These are phyloP conservation scores for Zaprionus lineosus DNA, from an alignment of 2,888 invertebrate genomes.

Conservation along the genomic window DNA sequence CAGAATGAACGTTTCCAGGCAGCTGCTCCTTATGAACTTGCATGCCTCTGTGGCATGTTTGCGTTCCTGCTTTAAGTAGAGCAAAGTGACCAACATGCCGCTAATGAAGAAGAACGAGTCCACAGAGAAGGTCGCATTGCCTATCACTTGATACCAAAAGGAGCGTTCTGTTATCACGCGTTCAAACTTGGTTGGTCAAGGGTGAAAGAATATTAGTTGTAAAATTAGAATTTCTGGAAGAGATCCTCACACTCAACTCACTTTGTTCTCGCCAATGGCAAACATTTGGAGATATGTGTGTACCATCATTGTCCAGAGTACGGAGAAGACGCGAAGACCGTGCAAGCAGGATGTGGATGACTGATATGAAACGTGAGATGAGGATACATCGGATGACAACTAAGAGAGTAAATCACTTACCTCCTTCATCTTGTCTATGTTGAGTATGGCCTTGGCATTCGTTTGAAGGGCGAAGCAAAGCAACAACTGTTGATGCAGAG, in stretches of 20 bases:
- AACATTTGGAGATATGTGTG: conserved; percentile 92
- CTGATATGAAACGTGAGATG: conserved; percentile 77
- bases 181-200: conserved; percentile 85
- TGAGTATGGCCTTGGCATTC: conserved; percentile 90
- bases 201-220: background rate
- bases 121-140: conserved; percentile 93
- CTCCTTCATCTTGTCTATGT: conserved; percentile 85
- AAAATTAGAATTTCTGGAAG: background rate
- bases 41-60: conserved; percentile 71
- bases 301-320: conserved; percentile 92
- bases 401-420: conserved; percentile 53
- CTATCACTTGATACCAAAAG: conserved; percentile 91
- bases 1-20: conserved; percentile 69
- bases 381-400: background rate
- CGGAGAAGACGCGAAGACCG: conserved; percentile 90
- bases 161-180: conserved; percentile 89
- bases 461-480: conserved; percentile 89
- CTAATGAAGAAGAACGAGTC: conserved; percentile 94
- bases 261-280: conserved; percentile 87
- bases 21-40: conserved; percentile 62
- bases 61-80: conserved; percentile 87
- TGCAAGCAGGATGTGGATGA: conserved; percentile 90
- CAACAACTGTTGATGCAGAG: conserved; percentile 83
- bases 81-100: conserved; percentile 89
- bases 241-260: conserved; percentile 66